Evolutionary conservation across 2,113 vertebrate genomes (phyloP), one percentile per base, ranked within the genome.

Genomic region (Lates calcarifer): DNA sequence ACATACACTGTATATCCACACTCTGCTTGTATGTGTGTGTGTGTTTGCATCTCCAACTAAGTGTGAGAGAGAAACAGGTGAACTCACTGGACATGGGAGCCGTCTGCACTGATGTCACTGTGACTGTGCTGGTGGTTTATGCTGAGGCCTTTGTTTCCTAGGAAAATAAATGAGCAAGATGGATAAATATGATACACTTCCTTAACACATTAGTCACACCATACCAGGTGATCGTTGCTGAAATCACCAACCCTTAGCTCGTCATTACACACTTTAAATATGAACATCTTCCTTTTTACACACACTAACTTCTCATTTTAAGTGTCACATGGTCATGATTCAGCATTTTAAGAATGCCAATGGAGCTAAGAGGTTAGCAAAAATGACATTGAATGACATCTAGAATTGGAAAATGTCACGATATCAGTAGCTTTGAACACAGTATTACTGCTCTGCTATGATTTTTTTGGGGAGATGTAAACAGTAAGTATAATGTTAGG

Each of bases 51-150:
- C n/a, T 2, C 1, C 61, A 24, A 1, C 4, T 15, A 22, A 12
- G 31, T 65, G 14, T 55, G 2, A 41, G 33, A 12, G 26, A 20
- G n/a, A 51, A 15, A 45, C 33, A 2, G 24, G 61, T 29, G 13
- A 80, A 89, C 93, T 94, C 68, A 94, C 93, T 91, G 82, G 5
- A 41, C 9, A 1, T 90, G 63, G 18, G 83, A 3, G 43, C 68
- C 61, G 0, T 90, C 85, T 9, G 77, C 14, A 4, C 4, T 76
- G 29, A 84, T 39, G 74, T 94, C 91, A 71, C 83, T 89, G 24
- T 73, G 67, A 37, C 81, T 84, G 79, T 90, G 82, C 64, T 90
- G 89, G 33, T 87, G 89, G 51, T 79, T 89, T 24, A 89, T 5
- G 14, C 18, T 74, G 0, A 83, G 64, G 10, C 86, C 86, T 74